Base-by-base conservation (phyloP, 2,113 vertebrate genomes). In the Copsychus sechellarum region DNA sequence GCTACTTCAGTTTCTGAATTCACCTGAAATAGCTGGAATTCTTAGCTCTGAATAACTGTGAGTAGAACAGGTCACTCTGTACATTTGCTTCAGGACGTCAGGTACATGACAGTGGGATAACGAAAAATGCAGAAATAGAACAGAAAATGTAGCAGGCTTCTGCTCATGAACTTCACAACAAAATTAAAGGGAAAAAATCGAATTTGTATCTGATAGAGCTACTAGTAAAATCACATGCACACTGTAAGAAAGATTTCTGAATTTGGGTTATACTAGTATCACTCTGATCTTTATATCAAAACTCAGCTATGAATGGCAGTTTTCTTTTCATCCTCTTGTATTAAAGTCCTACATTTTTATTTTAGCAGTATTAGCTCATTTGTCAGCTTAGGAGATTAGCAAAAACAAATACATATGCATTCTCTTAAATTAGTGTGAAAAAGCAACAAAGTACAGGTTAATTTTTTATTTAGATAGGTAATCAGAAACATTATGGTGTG, bases 71-170 rank as follows among this genome's bases (percentile, higher is more conserved):
- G 79, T 93, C 74, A 90, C 84, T 93, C n/a, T 43, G 36, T 66
- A 77, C 40, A 88, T 96, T 95, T 97, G 51, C 88, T 93, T 88
- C 36, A 62, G 31, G 66, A 86, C 87, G 51, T 91, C 86, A 96
- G 83, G 36, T 85, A 58, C 76, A 33, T 94, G 62, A 95, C 64
- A 95, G 66, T 8, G n/a, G 69, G 56, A 96, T 84, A 96, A 97
- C 95, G 82, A 96, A 97, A 96, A 96, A 95, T 58, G 56, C 36
- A 95, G 61, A 94, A 73, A 92, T 43, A 95, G 85, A 79, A 77
- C 14, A 87, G 21, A 85, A 94, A 86, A 69, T 53, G 42, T 42
- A 85, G 1, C 28, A 79, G 14, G 6, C 7, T 90, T 92, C 65
- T 73, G 42, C 17, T 90, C 47, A 88, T 91, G 54, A 96, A 96